Evolutionary conservation across 2,113 vertebrate genomes (phyloP).

Genomic region (Hystrix brachyura): DNA sequence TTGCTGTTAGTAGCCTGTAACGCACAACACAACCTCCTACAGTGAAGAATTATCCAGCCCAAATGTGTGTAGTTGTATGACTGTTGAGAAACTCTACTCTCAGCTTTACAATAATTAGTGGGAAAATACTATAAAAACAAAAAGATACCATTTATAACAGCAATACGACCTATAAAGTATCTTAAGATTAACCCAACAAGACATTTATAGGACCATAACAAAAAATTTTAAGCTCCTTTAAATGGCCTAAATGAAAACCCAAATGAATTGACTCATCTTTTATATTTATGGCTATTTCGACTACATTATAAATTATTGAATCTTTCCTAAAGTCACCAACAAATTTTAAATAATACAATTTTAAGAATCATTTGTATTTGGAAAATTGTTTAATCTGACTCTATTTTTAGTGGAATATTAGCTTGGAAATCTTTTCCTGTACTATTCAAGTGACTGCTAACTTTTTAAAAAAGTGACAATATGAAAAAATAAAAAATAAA

Average conservation of each 20-base stretch:
- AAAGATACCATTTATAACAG: neutral
- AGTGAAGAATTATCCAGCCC: neutral
- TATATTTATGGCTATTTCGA: neutral
- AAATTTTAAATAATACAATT: neutral
- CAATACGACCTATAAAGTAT: neutral
- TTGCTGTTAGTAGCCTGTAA: neutral
- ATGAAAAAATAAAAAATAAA: neutral
- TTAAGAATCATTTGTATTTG: neutral
- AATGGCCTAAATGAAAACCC: neutral
- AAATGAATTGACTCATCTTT: slow-evolving; percentile 10
- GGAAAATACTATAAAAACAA: slow-evolving; percentile 29
- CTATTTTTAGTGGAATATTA: neutral
- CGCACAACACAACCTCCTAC: neutral
- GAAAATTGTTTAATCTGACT: neutral
- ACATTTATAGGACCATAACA: neutral
- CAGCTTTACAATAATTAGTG: neutral
- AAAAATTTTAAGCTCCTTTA: neutral
- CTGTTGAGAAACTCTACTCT: neutral
- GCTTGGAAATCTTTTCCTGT: neutral
- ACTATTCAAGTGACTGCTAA: neutral
- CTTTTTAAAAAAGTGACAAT: neutral
- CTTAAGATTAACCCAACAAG: neutral
- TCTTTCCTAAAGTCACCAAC: neutral
- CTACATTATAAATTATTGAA: neutral
- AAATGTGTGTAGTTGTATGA: neutral